phyloP scores from a whole-genome alignment of 2,888 invertebrate species.

The Plebejus anna region DNA sequence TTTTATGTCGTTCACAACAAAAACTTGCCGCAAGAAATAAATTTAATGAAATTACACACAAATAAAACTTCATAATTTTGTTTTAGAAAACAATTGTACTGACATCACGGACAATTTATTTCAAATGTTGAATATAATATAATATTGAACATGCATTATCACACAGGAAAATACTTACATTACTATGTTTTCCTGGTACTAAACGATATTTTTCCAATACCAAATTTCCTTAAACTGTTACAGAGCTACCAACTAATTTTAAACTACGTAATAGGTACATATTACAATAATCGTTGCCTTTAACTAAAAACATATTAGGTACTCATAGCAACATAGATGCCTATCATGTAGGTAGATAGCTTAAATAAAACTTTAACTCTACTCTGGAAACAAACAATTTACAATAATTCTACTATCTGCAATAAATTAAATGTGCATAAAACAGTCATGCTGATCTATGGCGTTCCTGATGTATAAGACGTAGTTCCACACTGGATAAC shows the following conservation, averaged over 20 bases:
- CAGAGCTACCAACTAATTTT: background rate
- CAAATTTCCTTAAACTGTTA: conserved; percentile 1
- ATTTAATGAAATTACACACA: background rate
- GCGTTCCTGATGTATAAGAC: too few species aligned
- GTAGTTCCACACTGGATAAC: too few species aligned
- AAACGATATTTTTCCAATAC: background rate
- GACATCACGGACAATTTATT: background rate
- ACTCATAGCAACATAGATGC: background rate
- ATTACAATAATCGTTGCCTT: background rate
- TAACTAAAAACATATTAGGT: background rate
- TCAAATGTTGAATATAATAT: background rate
- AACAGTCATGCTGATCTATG: too few species aligned
- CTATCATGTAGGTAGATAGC: background rate
- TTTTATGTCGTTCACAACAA: conserved; percentile 46
- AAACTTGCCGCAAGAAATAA: conserved; percentile 38
- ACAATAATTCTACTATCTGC: too few species aligned
- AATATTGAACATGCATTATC: background rate
- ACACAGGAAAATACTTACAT: conserved; percentile 16
- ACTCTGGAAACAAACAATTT: background rate
- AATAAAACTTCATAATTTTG: conserved; percentile 8
- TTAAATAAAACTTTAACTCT: background rate
- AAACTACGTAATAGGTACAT: background rate
- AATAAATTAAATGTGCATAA: too few species aligned
- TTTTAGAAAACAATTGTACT: background rate
- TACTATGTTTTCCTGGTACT: background rate